Percentiles rank a stretch among this genome's conserved stretches.
These are phyloP conservation scores for Scrobipalpa atriplicella DNA, from an alignment of 2,888 invertebrate species.

Conservation along the genomic window DNA sequence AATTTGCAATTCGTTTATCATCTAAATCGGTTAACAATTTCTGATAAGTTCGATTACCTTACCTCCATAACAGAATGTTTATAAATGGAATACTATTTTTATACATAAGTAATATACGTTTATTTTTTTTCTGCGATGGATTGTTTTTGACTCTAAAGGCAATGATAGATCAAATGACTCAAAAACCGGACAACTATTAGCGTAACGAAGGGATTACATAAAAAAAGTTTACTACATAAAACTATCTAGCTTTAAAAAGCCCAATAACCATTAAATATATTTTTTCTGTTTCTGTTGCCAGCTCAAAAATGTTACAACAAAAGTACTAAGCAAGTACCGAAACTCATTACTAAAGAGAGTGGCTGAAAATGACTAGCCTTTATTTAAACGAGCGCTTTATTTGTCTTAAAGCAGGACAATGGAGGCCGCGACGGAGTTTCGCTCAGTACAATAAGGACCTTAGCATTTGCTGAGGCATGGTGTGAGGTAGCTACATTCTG, in stretches of 20 bases:
- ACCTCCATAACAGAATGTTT: neutral
- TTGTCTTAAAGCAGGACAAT: slow-evolving; percentile 12
- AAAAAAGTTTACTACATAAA: too few relatives aligned
- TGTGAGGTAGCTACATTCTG: neutral
- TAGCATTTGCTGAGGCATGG: slow-evolving; percentile 1
- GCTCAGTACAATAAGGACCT: neutral
- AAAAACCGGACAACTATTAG: too few relatives aligned
- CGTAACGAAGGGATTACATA: too few relatives aligned
- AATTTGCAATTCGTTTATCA: neutral
- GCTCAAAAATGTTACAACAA: neutral
- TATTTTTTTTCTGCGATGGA: too few relatives aligned
- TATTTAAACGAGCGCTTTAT: neutral
- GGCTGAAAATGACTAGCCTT: slow-evolving; percentile 1
- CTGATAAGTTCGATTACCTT: neutral
- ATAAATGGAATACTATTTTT: too few relatives aligned
- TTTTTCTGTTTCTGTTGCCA: neutral
- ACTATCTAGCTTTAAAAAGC: too few relatives aligned
- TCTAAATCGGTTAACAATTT: neutral
- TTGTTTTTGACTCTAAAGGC: too few relatives aligned
- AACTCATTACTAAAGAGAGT: neutral
- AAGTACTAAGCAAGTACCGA: neutral
- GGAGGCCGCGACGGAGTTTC: neutral
- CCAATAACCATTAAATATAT: too few relatives aligned
- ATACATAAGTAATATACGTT: too few relatives aligned
- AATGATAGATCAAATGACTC: too few relatives aligned